Percentiles rank a stretch among this genome's conserved stretches.
These are phyloP conservation scores for Vesta saturnalis DNA, from an alignment of 2,888 invertebrate genomes.

Conservation along the genomic window DNA sequence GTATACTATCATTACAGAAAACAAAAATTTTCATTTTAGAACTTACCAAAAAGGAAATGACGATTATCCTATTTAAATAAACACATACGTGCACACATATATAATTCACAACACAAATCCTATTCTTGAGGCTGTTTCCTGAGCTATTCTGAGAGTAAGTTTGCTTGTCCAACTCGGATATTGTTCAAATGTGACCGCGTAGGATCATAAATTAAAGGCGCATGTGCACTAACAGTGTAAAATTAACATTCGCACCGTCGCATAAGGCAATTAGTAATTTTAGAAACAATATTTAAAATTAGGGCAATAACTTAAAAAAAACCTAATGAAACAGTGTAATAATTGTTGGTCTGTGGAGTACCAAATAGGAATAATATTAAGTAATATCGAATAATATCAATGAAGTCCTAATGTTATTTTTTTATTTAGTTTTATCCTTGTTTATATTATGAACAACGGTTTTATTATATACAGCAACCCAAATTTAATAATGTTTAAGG, in stretches of 20 bases:
- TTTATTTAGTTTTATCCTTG: too few species aligned
- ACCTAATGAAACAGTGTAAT: too few species aligned
- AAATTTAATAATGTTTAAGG: too few species aligned
- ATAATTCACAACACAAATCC: constrained; percentile 22
- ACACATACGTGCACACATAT: constrained; percentile 24
- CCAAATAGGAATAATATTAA: too few species aligned
- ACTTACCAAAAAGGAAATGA: not conserved
- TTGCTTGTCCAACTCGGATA: constrained; percentile 37
- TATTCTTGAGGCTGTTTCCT: constrained; percentile 35
- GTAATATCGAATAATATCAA: too few species aligned
- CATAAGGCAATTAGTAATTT: too few species aligned
- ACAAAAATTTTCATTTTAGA: not conserved
- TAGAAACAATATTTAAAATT: too few species aligned
- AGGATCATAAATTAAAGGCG: constrained; percentile 37
- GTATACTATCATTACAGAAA: not conserved
- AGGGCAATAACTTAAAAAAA: too few species aligned
- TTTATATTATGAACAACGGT: too few species aligned
- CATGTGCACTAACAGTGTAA: constrained; percentile 29
- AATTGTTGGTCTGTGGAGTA: too few species aligned
- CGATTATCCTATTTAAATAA: constrained; percentile 20
- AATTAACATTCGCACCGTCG: not conserved
- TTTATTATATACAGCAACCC: too few species aligned
- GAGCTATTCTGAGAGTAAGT: constrained; percentile 45
- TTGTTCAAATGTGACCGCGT: constrained; percentile 48
- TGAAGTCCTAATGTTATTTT: too few species aligned